Percentiles rank a stretch among this genome's conserved stretches.
These are phyloP conservation scores for Pecten maximus DNA, from an alignment of 2,888 invertebrate species.

Conservation along the genomic window DNA sequence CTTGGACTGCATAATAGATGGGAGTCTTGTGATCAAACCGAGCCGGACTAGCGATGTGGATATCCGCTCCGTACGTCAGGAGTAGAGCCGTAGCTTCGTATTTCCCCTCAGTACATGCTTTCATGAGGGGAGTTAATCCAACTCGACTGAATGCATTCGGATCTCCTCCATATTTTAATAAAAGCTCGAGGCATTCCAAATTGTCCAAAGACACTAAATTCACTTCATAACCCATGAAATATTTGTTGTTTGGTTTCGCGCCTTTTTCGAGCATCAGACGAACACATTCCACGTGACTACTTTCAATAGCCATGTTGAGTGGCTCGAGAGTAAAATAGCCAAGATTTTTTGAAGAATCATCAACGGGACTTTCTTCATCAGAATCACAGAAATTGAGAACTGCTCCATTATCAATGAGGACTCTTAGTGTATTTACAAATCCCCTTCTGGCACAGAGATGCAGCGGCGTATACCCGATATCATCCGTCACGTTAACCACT, in stretches of 20 bases:
- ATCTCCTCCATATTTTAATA: slow-evolving; percentile 93
- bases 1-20: slow-evolving; percentile 93
- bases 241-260: slow-evolving; percentile 94
- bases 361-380: slow-evolving; percentile 85
- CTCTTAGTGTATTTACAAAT: slow-evolving; percentile 84
- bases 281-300: slow-evolving; percentile 88
- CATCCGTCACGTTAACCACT: slow-evolving; percentile 87
- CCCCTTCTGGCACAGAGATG: slow-evolving; percentile 96
- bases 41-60: slow-evolving; percentile 93
- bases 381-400: slow-evolving; percentile 90
- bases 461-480: slow-evolving; percentile 94
- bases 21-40: slow-evolving; percentile 93
- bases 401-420: slow-evolving; percentile 90
- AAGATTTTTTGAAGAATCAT: slow-evolving; percentile 71
- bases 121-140: slow-evolving; percentile 95
- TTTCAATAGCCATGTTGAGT: slow-evolving; percentile 92
- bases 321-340: slow-evolving; percentile 88
- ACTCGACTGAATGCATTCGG: slow-evolving; percentile 93
- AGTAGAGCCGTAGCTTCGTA: slow-evolving; percentile 84
- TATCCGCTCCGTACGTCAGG: slow-evolving; percentile 91
- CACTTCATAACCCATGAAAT: slow-evolving; percentile 95
- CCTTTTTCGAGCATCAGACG: slow-evolving; percentile 90
- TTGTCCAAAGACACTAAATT: slow-evolving; percentile 91
- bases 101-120: slow-evolving; percentile 87
- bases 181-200: slow-evolving; percentile 90